Percentiles rank a stretch among this genome's conserved stretches.
Evolutionary conservation across 2,888 invertebrate species (phyloP).

Genomic region (Agrochola macilenta): DNA sequence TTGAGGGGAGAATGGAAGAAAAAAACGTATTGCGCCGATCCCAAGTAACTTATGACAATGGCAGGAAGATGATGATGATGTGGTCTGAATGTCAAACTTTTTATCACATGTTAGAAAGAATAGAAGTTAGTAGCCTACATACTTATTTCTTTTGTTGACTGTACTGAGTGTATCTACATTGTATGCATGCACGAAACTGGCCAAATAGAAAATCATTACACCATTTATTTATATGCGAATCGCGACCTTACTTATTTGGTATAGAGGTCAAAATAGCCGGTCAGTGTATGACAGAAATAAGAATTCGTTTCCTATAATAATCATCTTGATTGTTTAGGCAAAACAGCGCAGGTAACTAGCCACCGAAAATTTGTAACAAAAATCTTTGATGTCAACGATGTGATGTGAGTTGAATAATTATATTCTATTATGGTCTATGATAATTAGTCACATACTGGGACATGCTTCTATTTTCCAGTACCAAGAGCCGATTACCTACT

Average conservation of each 20-base stretch:
- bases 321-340: not conserved
- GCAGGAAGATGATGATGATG: too few relatives aligned
- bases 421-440: too few relatives aligned
- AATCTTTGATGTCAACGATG: not conserved
- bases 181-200: constrained; percentile 20
- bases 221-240: constrained; percentile 52
- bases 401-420: not conserved
- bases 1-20: too few relatives aligned
- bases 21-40: too few relatives aligned
- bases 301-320: constrained; percentile 1
- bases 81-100: not conserved
- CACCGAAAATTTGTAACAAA: not conserved
- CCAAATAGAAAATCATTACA: constrained; percentile 28
- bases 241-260: constrained; percentile 19
- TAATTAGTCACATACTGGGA: too few relatives aligned
- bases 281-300: constrained; percentile 49
- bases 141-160: not conserved
- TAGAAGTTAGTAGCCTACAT: not conserved
- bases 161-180: constrained; percentile 2
- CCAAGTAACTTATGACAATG: too few relatives aligned
- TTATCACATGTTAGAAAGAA: not conserved
- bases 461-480: too few relatives aligned
- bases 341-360: not conserved
- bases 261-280: constrained; percentile 48
- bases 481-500: too few relatives aligned